These are phyloP conservation scores for Dolichoris vasculosae DNA, from an alignment of 1,140 invertebrate species.

Conservation along the genomic window DNA sequence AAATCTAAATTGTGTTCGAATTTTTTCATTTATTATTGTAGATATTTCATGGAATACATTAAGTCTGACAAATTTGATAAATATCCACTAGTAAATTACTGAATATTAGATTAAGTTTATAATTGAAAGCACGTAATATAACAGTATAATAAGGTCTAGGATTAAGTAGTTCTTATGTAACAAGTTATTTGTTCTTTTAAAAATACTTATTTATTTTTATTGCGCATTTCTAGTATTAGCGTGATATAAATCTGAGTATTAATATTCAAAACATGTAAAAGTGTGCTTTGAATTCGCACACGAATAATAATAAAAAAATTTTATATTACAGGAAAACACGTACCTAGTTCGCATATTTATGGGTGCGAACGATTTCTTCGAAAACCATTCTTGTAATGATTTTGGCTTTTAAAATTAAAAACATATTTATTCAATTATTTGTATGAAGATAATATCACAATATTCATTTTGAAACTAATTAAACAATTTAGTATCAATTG, in stretches of 20 bases:
- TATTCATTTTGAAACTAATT: too few species aligned
- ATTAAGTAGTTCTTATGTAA: neutral
- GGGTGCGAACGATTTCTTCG: conserved; percentile 3
- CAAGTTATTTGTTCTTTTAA: neutral
- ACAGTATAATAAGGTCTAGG: neutral
- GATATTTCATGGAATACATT: neutral
- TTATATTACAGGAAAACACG: conserved; percentile 18
- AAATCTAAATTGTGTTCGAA: neutral
- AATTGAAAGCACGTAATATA: conserved; percentile 34
- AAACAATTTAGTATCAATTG: too few species aligned
- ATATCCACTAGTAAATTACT: neutral
- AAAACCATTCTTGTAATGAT: neutral
- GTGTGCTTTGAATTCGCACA: conserved; percentile 41
- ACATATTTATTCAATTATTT: neutral
- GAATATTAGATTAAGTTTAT: neutral
- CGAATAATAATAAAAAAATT: conserved; percentile 39
- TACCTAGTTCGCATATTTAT: conserved; percentile 10
- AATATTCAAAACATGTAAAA: conserved; percentile 29
- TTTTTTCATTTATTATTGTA: neutral
- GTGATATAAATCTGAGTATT: conserved; percentile 38
- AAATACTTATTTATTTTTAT: conserved; percentile 21
- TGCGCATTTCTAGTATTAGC: conserved; percentile 6
- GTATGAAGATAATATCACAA: too few species aligned
- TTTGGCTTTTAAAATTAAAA: neutral
- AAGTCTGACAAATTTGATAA: neutral